Base-by-base conservation (phyloP, 2,888 invertebrate genomes). In the Chorisops tibialis region DNA sequence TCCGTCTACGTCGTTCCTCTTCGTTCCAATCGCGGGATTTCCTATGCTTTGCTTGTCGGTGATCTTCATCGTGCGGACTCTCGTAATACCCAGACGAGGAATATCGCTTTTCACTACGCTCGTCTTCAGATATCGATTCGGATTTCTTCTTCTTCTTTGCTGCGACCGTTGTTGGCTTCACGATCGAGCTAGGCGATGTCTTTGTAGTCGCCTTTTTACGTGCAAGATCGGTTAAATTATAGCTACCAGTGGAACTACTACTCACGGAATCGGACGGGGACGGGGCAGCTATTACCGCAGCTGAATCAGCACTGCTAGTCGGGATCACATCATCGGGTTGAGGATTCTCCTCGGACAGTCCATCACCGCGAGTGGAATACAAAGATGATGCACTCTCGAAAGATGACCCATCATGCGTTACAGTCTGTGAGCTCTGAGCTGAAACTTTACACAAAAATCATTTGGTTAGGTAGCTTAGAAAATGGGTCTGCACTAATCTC, bases 371-470 rank as follows among this genome's bases (percentile, higher is more conserved):
- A 38, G 90, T 87, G 67, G 90, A 90, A 75, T 90, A 90, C 63
- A 90, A 80, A 43, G 90, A 90, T 62, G 90, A 90, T 65, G 89
- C 89, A 75, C 91, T 91, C 77, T 92, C 92, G 75, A 92, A 91
- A n/a, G 91, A 91, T 67, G 90, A 91, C 22, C 91, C 91, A 65
- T 89, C 90, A 71, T 85, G 85, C 3, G 83, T 84, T 66, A 83
- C 83, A 67, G 81, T 82, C 77, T 77, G 78, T 1, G 78, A 78
- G 59, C 75, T 78, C 65, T 78, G 79, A 0, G 76, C 75, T 63
- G 78, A 76, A 61, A 74, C 78, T 78, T 63, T n/a, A 59, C 30
- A 11, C 2, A 38, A 9, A 9, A 22, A 21, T 12, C 9, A 22
- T 45, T 18, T 3, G 14, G 12, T 41, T 41, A 11, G 41, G n/a